Percentiles rank a stretch among this genome's conserved stretches.
Evolutionary conservation across 2,888 invertebrate genomes (phyloP).

Genomic region (Andrena praecox): DNA sequence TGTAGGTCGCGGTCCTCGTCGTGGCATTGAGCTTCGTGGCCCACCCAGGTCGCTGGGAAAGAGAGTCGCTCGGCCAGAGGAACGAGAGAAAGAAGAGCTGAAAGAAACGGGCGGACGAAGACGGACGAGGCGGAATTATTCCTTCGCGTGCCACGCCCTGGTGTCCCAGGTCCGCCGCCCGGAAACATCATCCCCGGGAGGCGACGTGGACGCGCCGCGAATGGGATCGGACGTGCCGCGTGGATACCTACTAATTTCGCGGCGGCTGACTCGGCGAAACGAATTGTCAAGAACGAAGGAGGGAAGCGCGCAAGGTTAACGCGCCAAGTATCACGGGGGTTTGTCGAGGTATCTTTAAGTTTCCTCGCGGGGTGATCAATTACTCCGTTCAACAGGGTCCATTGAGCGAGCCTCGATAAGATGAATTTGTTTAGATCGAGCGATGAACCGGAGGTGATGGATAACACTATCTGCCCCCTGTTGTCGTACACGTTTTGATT

Average conservation of each 20-base stretch:
- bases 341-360: not conserved
- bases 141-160: conserved; percentile 48
- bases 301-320: not conserved
- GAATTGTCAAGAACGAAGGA: conserved; percentile 18
- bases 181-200: conserved; percentile 28
- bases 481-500: conserved; percentile 49
- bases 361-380: not conserved
- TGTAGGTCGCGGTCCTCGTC: conserved; percentile 26
- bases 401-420: not conserved
- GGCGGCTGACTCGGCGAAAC: not conserved
- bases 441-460: not conserved
- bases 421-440: not conserved
- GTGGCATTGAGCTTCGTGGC: conserved; percentile 17
- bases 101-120: conserved; percentile 25
- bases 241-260: conserved; percentile 33
- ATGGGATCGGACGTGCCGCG: not conserved
- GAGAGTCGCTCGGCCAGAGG: conserved; percentile 7
- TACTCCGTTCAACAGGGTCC: too few species aligned
- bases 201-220: not conserved
- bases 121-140: conserved; percentile 54
- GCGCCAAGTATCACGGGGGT: not conserved
- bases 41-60: conserved; percentile 64
- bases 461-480: not conserved
- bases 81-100: conserved; percentile 1
- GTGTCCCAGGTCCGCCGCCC: not conserved